Evolutionary conservation across 2,113 vertebrate species (phyloP).

Genomic region (Ploceus nigricollis): DNA sequence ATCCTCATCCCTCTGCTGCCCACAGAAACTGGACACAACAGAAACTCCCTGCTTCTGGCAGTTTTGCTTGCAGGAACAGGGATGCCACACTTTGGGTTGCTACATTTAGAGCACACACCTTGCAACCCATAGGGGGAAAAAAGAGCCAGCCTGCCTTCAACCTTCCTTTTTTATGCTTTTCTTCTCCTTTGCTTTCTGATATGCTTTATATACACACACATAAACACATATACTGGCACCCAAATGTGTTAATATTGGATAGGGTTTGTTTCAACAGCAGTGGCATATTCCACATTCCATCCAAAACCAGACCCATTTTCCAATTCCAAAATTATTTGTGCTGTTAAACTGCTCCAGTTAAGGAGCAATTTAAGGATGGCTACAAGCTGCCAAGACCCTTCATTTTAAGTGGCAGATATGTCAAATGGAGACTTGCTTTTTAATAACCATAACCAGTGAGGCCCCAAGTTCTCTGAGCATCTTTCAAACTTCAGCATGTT

Average conservation of each 20-base stretch:
- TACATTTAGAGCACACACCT: not conserved
- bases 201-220: not conserved
- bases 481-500: not conserved
- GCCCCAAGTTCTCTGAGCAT: not conserved
- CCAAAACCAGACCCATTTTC: not conserved
- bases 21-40: not conserved
- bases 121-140: rapidly evolving
- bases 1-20: not conserved
- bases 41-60: not conserved
- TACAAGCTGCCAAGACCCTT: not conserved
- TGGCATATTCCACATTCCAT: not conserved
- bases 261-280: not conserved
- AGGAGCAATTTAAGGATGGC: not conserved
- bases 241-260: not conserved
- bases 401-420: not conserved
- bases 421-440: not conserved
- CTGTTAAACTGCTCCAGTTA: not conserved
- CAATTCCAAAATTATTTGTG: not conserved
- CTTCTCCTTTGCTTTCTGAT: not conserved
- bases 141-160: not conserved
- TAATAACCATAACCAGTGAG: not conserved
- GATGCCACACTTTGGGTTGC: not conserved
- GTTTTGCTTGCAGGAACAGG: not conserved
- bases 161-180: not conserved
- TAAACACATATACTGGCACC: not conserved